A percentile compares a stretch with the other conserved stretches of the same genome.
phyloP scores from a whole-genome alignment of 2,797 vertebrate genomes.

The Melopsittacus undulatus region DNA sequence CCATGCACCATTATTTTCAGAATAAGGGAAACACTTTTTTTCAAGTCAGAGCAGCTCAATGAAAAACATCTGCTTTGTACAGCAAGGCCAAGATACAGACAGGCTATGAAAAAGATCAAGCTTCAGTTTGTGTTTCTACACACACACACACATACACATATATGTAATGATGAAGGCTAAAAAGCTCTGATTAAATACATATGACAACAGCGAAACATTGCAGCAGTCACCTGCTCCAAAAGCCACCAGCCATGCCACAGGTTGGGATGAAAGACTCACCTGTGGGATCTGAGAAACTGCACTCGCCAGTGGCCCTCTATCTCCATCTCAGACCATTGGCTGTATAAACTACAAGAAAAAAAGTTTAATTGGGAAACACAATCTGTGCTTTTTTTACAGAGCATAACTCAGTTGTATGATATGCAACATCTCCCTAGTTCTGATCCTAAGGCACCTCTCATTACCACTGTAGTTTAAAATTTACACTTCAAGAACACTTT shows the following conservation, averaged over 20 bases:
- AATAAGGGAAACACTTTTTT: background rate
- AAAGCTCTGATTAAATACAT: background rate
- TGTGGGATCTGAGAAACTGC: background rate
- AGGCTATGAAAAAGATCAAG: background rate
- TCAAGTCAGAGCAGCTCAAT: background rate
- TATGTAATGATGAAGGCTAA: background rate
- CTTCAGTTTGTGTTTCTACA: background rate
- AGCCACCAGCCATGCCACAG: background rate
- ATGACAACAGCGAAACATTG: background rate
- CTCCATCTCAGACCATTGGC: background rate
- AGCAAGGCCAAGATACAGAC: background rate
- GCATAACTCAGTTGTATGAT: background rate
- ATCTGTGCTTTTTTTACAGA: background rate
- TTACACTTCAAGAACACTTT: slow-evolving; percentile 2
- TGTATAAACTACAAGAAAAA: background rate
- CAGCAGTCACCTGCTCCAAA: background rate
- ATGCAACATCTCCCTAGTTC: background rate
- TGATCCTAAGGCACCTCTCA: background rate
- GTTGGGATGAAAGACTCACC: accelerated
- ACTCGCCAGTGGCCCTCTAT: background rate
- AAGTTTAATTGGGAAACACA: background rate
- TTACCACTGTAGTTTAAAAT: background rate
- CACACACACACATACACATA: accelerated
- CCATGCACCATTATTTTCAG: background rate
- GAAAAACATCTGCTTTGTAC: background rate